phyloP scores from a whole-genome alignment of 2,888 invertebrate species.

The Imbricaverruca yamaguchii region DNA sequence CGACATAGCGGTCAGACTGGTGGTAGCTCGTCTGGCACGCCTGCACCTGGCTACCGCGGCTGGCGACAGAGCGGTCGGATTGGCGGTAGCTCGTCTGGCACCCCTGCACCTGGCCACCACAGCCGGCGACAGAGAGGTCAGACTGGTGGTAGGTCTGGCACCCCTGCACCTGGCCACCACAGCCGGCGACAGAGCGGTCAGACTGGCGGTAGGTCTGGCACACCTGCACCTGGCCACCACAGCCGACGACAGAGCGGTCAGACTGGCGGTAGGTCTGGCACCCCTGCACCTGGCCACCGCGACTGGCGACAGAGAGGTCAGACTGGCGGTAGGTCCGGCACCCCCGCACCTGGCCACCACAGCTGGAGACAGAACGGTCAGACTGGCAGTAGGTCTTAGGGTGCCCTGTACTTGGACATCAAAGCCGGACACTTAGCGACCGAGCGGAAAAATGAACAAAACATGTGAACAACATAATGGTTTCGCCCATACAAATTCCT shows the following conservation, averaged over 20 bases:
- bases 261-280: neutral
- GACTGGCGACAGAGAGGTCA: neutral
- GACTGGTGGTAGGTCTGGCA: no score
- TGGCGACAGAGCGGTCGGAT: no score
- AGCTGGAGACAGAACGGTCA: neutral
- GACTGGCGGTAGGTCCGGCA: neutral
- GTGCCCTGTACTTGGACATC: no score
- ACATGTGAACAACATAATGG: no score
- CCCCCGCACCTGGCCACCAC: neutral
- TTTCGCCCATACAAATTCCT: no score
- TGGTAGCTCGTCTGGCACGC: neutral
- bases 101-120: neutral
- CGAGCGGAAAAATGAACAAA: no score
- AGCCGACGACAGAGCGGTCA: neutral
- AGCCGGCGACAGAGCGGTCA: no score
- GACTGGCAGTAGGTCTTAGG: no score
- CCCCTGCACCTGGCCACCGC: neutral
- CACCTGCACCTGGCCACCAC: neutral
- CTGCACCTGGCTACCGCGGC: neutral
- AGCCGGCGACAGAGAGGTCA: neutral
- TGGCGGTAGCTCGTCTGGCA: neutral
- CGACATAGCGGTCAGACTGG: no score
- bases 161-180: no score
- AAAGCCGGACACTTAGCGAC: no score
- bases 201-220: neutral